phyloP scores from a whole-genome alignment of 2,113 vertebrate genomes.

The Etheostoma spectabile region DNA sequence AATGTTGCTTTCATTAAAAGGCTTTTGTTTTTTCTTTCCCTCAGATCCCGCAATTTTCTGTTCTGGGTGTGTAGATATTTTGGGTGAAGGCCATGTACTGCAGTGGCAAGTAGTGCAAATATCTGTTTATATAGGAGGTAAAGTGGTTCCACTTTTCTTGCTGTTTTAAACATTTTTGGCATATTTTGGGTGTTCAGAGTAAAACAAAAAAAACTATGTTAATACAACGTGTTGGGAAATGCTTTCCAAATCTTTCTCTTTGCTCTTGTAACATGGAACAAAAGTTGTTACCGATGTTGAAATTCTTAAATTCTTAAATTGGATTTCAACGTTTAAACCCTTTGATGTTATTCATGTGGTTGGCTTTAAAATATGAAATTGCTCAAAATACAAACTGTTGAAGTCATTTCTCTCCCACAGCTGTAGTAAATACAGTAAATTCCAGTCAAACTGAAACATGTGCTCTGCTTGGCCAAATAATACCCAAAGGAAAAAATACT shows the following conservation, averaged over 20 bases:
- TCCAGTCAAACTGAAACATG: conserved; percentile 65
- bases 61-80: conserved; percentile 10
- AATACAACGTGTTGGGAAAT: conserved; percentile 24
- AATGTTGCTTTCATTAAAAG: conserved; percentile 38
- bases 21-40: neutral
- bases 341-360: conserved; percentile 42
- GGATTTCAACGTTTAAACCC: conserved; percentile 22
- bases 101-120: conserved; percentile 66
- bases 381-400: conserved; percentile 58
- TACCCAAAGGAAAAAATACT: conserved; percentile 36
- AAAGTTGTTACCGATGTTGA: conserved; percentile 16
- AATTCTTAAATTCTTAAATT: conserved; percentile 32
- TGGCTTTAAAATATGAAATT: conserved; percentile 50
- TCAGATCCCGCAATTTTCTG: conserved; percentile 24
- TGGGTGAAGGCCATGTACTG: conserved; percentile 42
- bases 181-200: conserved; percentile 16
- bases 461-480: conserved; percentile 57
- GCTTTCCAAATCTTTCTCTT: neutral
- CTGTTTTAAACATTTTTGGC: conserved; percentile 66
- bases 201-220: conserved; percentile 22
- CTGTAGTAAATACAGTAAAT: conserved; percentile 72
- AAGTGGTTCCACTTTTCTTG: conserved; percentile 55
- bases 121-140: conserved; percentile 67
- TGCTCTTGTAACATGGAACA: neutral
- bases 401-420: conserved; percentile 65